phyloP scores from a whole-genome alignment of 2,797 vertebrate species.

The Protonibea diacanthus region DNA sequence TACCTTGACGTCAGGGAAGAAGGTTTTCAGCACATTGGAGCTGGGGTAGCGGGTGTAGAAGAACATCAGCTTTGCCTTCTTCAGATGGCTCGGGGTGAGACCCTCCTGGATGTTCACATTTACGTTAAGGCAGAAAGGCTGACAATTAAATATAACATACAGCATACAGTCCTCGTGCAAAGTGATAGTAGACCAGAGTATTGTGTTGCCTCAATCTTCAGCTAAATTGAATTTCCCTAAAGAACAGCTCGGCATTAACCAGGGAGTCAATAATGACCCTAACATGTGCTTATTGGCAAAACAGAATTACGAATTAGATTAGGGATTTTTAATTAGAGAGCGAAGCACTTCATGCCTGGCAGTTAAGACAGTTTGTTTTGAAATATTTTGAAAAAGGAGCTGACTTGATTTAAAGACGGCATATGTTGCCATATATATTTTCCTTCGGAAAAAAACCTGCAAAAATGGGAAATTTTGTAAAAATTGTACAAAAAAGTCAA shows the following conservation, averaged over 20 bases:
- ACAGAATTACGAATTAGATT: slow-evolving; percentile 86
- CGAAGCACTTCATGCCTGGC: slow-evolving; percentile 78
- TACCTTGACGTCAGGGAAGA: slow-evolving; percentile 97
- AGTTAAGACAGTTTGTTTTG: slow-evolving; percentile 78
- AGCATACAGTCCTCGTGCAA: slow-evolving; percentile 56
- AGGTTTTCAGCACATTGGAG: slow-evolving; percentile 93
- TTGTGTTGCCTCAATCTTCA: slow-evolving; percentile 79
- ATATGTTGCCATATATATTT: slow-evolving; percentile 49
- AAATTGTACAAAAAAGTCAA: background rate
- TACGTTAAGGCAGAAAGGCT: slow-evolving; percentile 85
- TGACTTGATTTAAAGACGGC: slow-evolving; percentile 71
- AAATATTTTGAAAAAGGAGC: slow-evolving; percentile 77
- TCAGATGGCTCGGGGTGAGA: slow-evolving; percentile 94
- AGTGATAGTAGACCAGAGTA: slow-evolving; percentile 79
- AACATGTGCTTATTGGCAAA: slow-evolving; percentile 87
- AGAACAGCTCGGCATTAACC: slow-evolving; percentile 83
- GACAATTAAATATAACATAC: slow-evolving; percentile 68
- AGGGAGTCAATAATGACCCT: slow-evolving; percentile 86
- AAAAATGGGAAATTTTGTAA: background rate
- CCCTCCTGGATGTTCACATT: slow-evolving; percentile 91
- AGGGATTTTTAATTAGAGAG: slow-evolving; percentile 87
- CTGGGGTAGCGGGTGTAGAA: slow-evolving; percentile 98
- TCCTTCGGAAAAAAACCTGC: accelerated
- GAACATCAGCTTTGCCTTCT: slow-evolving; percentile 99
- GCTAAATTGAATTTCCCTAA: slow-evolving; percentile 83